Evolutionary conservation across 30 jellyfish, hydroid and myxozoan genomes (phyloP).

Genomic region (Nemopilema nomurai): DNA sequence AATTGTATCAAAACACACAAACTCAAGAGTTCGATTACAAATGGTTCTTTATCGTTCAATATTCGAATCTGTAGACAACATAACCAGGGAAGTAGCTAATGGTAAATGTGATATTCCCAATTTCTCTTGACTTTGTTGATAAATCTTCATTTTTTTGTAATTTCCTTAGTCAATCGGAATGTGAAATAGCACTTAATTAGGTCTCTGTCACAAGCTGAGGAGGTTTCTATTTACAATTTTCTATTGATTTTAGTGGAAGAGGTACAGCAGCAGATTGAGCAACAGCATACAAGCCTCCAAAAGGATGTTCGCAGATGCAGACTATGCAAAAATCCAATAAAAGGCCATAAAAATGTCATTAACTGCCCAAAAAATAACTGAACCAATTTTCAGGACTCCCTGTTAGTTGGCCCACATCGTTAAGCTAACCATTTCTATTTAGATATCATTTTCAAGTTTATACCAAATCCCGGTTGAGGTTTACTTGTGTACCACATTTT

Average conservation of each 20-base stretch:
- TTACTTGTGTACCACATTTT: neutral
- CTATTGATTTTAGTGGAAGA: neutral
- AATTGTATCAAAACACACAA: neutral
- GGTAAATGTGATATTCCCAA: neutral
- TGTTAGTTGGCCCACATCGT: neutral
- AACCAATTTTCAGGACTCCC: neutral
- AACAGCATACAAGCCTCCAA: neutral
- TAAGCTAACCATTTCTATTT: neutral
- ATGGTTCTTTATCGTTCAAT: neutral
- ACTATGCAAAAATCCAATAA: neutral
- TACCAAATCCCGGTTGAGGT: neutral
- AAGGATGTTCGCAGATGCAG: neutral
- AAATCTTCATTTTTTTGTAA: neutral
- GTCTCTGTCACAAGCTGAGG: neutral
- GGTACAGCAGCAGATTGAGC: neutral
- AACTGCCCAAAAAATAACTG: neutral
- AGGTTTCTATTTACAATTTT: neutral
- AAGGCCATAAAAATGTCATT: neutral
- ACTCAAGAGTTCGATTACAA: neutral
- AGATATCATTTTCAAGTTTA: neutral
- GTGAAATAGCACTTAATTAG: neutral
- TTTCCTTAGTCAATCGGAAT: neutral
- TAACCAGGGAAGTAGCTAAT: neutral
- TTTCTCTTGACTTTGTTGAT: neutral
- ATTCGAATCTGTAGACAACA: neutral